Base-by-base conservation (phyloP, 1,140 invertebrate genomes). In the Zeugodacus cucurbitae region DNA sequence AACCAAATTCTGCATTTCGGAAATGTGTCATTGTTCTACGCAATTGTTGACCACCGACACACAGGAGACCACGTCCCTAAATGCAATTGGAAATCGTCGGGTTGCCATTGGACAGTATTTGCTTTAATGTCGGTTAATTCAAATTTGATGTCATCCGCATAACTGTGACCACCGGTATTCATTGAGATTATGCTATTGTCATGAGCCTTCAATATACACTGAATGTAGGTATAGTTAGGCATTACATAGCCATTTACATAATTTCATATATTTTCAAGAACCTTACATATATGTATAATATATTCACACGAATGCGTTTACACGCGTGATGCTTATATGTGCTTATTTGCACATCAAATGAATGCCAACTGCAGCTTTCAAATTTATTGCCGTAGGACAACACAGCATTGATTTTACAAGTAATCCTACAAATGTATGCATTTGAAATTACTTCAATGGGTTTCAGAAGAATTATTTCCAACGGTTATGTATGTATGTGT, bases 51-150 rank as follows among this genome's bases (percentile, higher is more conserved):
- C 22, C 67, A 41, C 34, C 26, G 41, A 48, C 74, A 82, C 10
- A 1, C 32, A 44, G 22, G 41, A 11, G 37, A 3, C n/a, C 20
- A 26, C 44, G 41, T 8, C 10, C 34, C 34, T 70, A 26, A 54
- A 85, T 44, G 0, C 11, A 41, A 74, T 44, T 22, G 41, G 32
- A 34, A 44, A 74, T 74, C 5, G 37, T 74, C 17, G 17, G 41
- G n/a, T 82, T 54, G 34, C n/a, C 74, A 82, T 26, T 82, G 41
- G 32, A 29, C 48, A 44, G 10, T 48, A 82, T 41, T 54, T 48
- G 74, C n/a, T 48, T 82, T 82, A 82, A 48, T 82, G 74, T 82
- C 11, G 74, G 22, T 82, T 48, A 82, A 82, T 74, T 41, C 70
- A 74, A 29, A 74, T 14, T 37, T n/a, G 37, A 74, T 74, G 70